A percentile compares a stretch with the other conserved stretches of the same genome.
Evolutionary conservation across 2,113 vertebrate species (phyloP).

Genomic region (Bambusicola thoracicus): DNA sequence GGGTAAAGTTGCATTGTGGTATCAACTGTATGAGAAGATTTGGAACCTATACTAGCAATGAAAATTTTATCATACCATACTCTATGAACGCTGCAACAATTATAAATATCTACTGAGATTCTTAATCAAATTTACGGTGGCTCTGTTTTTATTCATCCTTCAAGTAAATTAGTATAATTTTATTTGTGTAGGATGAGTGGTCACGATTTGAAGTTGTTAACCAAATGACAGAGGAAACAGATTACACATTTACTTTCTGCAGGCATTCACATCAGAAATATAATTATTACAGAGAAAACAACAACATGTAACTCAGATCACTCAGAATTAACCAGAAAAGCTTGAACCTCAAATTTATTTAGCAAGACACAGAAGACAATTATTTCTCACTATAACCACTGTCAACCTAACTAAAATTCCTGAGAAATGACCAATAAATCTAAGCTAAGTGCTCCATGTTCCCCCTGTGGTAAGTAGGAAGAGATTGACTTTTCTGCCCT

Average conservation of each 20-base stretch:
- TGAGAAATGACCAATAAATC: not conserved
- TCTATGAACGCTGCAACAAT: not conserved
- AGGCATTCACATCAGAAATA: not conserved
- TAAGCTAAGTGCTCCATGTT: not conserved
- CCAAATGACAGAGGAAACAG: not conserved
- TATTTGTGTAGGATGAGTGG: not conserved
- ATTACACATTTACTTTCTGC: not conserved
- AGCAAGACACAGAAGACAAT: not conserved
- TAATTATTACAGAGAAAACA: not conserved
- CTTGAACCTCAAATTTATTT: not conserved
- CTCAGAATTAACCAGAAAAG: not conserved
- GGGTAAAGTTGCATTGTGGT: not conserved
- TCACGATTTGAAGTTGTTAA: not conserved
- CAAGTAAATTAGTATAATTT: not conserved
- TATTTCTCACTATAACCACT: not conserved
- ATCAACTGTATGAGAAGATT: not conserved
- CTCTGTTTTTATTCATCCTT: not conserved
- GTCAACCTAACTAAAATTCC: not conserved
- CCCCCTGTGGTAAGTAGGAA: not conserved
- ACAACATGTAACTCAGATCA: not conserved
- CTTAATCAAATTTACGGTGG: not conserved
- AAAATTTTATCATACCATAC: not conserved
- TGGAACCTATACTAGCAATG: not conserved
- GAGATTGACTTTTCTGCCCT: not conserved
- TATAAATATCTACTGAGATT: not conserved